These are phyloP conservation scores for Aradophagus sp. DNA, from an alignment of 1,140 invertebrate genomes.

Conservation along the genomic window DNA sequence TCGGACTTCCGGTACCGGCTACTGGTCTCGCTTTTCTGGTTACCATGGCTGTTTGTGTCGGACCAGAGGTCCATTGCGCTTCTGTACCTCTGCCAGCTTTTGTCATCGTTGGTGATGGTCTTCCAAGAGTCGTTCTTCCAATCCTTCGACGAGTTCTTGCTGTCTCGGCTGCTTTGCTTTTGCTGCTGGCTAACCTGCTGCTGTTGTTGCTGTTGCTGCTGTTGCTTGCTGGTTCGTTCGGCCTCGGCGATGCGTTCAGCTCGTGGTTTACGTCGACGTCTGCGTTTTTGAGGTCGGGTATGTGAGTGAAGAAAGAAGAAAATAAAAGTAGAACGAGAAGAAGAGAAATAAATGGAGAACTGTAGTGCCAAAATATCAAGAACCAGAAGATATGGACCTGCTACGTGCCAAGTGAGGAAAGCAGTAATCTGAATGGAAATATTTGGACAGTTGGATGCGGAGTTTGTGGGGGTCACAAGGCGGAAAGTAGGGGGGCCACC, in stretches of 20 bases:
- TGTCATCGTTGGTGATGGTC: constrained; percentile 71
- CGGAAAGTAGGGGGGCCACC: constrained; percentile 65
- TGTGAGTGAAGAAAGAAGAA: constrained; percentile 64
- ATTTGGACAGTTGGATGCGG: constrained; percentile 16
- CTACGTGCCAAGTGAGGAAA: constrained; percentile 60
- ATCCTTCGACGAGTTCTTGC: constrained; percentile 60
- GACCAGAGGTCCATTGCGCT: constrained; percentile 74
- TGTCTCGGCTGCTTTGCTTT: constrained; percentile 40
- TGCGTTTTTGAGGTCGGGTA: constrained; percentile 66
- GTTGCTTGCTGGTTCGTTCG: constrained; percentile 52
- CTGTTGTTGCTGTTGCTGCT: constrained; percentile 52
- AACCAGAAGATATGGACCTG: constrained; percentile 60
- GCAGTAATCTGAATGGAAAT: constrained; percentile 30
- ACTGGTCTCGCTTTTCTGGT: constrained; percentile 55
- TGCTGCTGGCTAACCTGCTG: constrained; percentile 55
- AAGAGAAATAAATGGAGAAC: constrained; percentile 57
- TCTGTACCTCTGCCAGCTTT: constrained; percentile 75
- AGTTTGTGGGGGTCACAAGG: constrained; percentile 31
- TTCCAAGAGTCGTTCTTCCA: constrained; percentile 74
- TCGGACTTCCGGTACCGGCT: constrained; percentile 58
- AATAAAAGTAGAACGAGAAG: constrained; percentile 61
- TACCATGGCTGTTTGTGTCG: constrained; percentile 61
- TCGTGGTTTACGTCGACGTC: constrained; percentile 71
- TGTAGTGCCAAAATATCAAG: constrained; percentile 60
- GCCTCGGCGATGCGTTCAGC: constrained; percentile 57